phyloP scores from a whole-genome alignment of 2,113 vertebrate species.

The Cryptotis parvus region DNA sequence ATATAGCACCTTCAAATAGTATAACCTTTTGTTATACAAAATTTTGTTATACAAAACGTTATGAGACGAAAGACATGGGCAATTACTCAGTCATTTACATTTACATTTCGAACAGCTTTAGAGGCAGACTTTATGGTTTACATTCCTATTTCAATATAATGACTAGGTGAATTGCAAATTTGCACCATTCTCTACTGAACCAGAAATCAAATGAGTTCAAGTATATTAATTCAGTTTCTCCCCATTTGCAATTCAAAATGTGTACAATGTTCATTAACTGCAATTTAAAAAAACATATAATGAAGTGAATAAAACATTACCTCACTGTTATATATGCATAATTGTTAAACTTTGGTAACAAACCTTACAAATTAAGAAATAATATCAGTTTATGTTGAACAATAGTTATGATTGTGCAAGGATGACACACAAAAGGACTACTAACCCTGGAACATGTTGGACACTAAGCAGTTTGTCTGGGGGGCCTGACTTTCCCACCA shows the following conservation, averaged over 20 bases:
- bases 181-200: slow-evolving; percentile 11
- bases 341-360: slow-evolving; percentile 22
- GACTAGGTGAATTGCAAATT: slow-evolving; percentile 12
- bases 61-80: not conserved
- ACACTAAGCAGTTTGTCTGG: no score
- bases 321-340: slow-evolving; percentile 36
- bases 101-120: not conserved
- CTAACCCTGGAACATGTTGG: slow-evolving; percentile 8
- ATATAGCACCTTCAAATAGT: not conserved
- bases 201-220: slow-evolving; percentile 43
- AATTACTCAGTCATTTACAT: not conserved
- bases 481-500: no score
- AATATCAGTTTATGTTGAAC: slow-evolving; percentile 22
- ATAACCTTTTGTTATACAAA: no score
- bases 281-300: slow-evolving; percentile 63
- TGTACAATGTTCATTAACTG: slow-evolving; percentile 34
- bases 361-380: slow-evolving; percentile 49
- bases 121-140: not conserved
- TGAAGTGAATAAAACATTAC: slow-evolving; percentile 49
- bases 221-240: slow-evolving; percentile 25
- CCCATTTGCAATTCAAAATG: slow-evolving; percentile 47
- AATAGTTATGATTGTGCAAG: not conserved
- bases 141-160: not conserved
- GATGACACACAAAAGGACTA: not conserved
- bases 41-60: no score